phyloP scores from a whole-genome alignment of 2,797 vertebrate genomes.

The Takifugu ocellatus region DNA sequence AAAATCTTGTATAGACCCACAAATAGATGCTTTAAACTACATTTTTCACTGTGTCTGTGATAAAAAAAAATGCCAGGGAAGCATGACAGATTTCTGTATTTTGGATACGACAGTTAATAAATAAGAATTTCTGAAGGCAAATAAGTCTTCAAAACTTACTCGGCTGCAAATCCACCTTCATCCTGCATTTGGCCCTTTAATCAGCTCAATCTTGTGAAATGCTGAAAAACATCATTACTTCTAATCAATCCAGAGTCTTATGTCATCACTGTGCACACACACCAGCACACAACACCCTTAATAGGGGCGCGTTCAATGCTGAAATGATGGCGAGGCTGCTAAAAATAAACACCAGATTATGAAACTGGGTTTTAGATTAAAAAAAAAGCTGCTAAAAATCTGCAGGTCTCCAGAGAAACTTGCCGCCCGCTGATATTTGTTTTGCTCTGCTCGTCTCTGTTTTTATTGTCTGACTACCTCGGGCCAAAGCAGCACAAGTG shows the following conservation, averaged over 20 bases:
- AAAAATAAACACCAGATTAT: conserved; percentile 36
- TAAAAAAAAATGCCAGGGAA: too few species aligned
- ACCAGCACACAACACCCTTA: conserved; percentile 5
- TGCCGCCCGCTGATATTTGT: conserved; percentile 55
- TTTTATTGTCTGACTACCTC: conserved; percentile 60
- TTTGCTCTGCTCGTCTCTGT: conserved; percentile 49
- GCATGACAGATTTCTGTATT: too few species aligned
- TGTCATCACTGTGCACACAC: conserved; percentile 5
- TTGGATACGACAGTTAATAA: too few species aligned
- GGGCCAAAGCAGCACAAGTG: conserved; percentile 58
- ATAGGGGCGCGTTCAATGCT: conserved; percentile 14
- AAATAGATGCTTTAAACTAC: too few species aligned
- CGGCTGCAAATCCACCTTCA: too few species aligned
- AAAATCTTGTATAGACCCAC: too few species aligned
- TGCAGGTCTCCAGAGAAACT: conserved; percentile 49
- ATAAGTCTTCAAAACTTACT: too few species aligned
- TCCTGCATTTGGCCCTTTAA: background rate
- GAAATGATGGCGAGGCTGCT: conserved; percentile 19
- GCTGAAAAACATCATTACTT: background rate
- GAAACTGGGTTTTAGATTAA: conserved; percentile 20
- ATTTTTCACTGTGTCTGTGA: too few species aligned
- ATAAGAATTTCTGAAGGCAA: too few species aligned
- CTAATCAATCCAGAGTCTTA: conserved; percentile 13
- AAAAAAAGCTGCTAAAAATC: conserved; percentile 33
- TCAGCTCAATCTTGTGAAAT: background rate